Conservation (phyloP, 2,797 vertebrate genomes). For the Uromys caudimaculatus region DNA sequence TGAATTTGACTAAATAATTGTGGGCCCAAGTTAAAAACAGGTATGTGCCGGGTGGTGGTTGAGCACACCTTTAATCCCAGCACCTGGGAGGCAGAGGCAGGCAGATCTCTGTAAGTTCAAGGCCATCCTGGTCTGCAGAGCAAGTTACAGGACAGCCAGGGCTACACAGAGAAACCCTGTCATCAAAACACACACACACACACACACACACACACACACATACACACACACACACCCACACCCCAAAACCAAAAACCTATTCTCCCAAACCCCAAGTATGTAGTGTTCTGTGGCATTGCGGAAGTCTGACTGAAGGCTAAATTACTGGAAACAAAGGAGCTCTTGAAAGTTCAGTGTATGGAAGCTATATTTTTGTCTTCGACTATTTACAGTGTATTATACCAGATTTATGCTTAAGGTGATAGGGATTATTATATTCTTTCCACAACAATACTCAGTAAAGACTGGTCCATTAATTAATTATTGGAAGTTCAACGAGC, state of each 20-base stretch:
- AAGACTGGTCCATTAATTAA: slow-evolving; percentile 79
- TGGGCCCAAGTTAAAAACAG: slow-evolving; percentile 50
- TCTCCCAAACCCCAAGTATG: neutral
- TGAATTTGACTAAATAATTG: slow-evolving; percentile 77
- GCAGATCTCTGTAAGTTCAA: too few species aligned
- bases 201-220: neutral
- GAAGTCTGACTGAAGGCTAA: slow-evolving; percentile 77
- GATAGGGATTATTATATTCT: slow-evolving; percentile 83
- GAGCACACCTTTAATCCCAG: neutral
- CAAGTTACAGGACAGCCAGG: neutral
- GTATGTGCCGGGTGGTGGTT: neutral
- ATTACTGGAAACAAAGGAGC: slow-evolving; percentile 79
- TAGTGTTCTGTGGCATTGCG: slow-evolving; percentile 68
- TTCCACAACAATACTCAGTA: slow-evolving; percentile 86
- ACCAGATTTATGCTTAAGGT: slow-evolving; percentile 85
- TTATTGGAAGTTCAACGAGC: slow-evolving; percentile 84
- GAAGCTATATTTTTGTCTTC: slow-evolving; percentile 85
- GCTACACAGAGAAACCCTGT: neutral
- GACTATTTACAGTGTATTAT: slow-evolving; percentile 84
- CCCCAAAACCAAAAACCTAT: too few species aligned
- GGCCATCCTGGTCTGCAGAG: neutral
- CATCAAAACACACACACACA: neutral
- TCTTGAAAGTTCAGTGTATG: slow-evolving; percentile 82
- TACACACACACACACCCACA: too few species aligned
- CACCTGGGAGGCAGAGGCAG: too few species aligned